Evolutionary conservation across 2,888 invertebrate genomes (phyloP).

Genomic region (Sturmia bella): DNA sequence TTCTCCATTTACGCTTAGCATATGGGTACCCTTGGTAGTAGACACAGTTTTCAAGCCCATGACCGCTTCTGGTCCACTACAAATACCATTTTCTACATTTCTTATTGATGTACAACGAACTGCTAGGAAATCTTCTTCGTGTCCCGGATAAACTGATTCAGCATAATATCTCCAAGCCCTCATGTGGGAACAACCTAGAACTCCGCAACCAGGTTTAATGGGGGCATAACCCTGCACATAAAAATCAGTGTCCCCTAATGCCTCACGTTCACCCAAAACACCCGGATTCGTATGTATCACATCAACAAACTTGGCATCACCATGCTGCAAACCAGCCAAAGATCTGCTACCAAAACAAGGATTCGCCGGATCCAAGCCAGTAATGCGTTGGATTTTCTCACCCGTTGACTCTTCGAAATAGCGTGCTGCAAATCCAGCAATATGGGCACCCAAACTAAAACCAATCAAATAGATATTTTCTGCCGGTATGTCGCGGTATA

Average conservation of each 20-base stretch:
- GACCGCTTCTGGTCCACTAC: constrained; percentile 62
- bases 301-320: constrained; percentile 78
- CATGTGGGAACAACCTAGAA: constrained; percentile 75
- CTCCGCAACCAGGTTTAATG: constrained; percentile 74
- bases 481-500: constrained; percentile 72
- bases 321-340: constrained; percentile 74
- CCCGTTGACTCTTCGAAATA: constrained; percentile 73
- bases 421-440: constrained; percentile 76
- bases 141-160: constrained; percentile 76
- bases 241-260: constrained; percentile 78
- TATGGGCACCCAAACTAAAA: constrained; percentile 79
- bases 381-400: constrained; percentile 74
- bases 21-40: constrained; percentile 73
- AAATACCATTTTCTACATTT: constrained; percentile 68
- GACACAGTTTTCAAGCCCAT: constrained; percentile 74
- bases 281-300: constrained; percentile 78
- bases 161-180: constrained; percentile 75
- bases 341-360: constrained; percentile 78
- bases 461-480: constrained; percentile 77
- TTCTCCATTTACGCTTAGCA: constrained; percentile 72
- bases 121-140: constrained; percentile 75
- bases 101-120: constrained; percentile 73
- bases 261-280: constrained; percentile 73
- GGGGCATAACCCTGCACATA: constrained; percentile 75
- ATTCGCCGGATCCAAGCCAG: constrained; percentile 80